Evolutionary conservation across 2,888 invertebrate genomes (phyloP), one percentile per base, ranked within the genome.

Genomic region (Exephanes ischioxanthus): DNA sequence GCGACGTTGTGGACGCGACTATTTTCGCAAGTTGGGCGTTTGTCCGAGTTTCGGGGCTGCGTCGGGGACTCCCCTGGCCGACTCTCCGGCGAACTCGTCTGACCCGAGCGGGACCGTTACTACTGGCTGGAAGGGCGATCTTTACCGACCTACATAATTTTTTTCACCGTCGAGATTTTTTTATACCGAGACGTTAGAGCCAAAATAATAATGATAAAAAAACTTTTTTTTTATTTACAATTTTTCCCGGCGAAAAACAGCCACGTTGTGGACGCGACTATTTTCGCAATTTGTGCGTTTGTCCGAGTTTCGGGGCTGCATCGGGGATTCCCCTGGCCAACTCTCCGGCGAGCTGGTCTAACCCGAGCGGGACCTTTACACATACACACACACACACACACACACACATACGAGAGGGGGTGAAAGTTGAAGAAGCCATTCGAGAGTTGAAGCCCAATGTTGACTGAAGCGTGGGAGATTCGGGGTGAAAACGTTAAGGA

Each of bases 281-380:
- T 53, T 71, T 71, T 9, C 53, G 16, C 53, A 37, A 71, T 71
- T 53, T 71, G 33, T 53, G 1, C 19, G 71, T 71, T 71, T 71
- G 22, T 53, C 61, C 33, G 30, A 26, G 26, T 9, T 19, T 5
- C 1, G n/a, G 33, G 53, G 14, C 0, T 41, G 33, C 30, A 19
- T 71, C 30, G 22, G n/a, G 53, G 53, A 53, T 68, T 55, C n/a
- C 30, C 26, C 30, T 11, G 55, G 53, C 2, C n/a, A 53, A 22
- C 30, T 22, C 33, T 53, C 33, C 6, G 14, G 33, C 6, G 22
- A 9, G 30, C 14, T n/a, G 1, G 53, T 72, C 72, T 41, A 22
- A 72, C 41, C 55, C 55, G 14, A 72, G 26, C 6, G 11, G 37
- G 37, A 55, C 55, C 7, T 22, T 71, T 71, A 53, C 53, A 26